Evolutionary conservation across 2,113 vertebrate species (phyloP).

Genomic region (Pygathrix nemaeus): DNA sequence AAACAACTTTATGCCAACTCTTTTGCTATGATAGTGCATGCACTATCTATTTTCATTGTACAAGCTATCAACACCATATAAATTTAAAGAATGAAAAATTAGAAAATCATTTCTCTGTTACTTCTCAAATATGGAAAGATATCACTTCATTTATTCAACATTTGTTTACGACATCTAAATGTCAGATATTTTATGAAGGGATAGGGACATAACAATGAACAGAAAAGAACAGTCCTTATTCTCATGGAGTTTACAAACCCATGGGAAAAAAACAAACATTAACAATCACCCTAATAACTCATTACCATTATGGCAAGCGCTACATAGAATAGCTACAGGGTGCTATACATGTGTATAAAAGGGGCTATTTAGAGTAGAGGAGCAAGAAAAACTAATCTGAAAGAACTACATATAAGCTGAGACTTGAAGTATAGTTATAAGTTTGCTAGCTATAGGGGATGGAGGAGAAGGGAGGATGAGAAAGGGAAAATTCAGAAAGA

Average conservation of each 20-base stretch:
- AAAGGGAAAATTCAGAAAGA: slow-evolving; percentile 40
- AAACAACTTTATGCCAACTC: background rate
- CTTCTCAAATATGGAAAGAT: background rate
- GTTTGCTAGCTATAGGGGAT: background rate
- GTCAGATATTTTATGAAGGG: background rate
- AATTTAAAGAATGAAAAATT: slow-evolving; percentile 15
- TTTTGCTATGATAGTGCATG: background rate
- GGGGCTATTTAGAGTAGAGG: background rate
- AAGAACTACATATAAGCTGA: slow-evolving; percentile 16
- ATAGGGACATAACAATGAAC: background rate
- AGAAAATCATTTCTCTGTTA: slow-evolving; percentile 7
- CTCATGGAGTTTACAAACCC: background rate
- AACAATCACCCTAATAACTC: slow-evolving; percentile 20
- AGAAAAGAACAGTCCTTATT: background rate
- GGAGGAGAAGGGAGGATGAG: background rate
- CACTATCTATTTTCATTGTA: background rate
- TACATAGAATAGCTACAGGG: background rate
- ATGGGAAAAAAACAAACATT: slow-evolving; percentile 15
- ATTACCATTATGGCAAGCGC: background rate
- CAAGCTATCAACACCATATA: background rate
- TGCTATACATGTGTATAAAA: background rate
- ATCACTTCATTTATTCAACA: background rate
- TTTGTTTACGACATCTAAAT: slow-evolving; percentile 20
- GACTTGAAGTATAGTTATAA: background rate
- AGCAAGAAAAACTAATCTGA: background rate